These are phyloP conservation scores for Spialia ferax DNA, from an alignment of 2,888 invertebrate species.

Conservation along the genomic window DNA sequence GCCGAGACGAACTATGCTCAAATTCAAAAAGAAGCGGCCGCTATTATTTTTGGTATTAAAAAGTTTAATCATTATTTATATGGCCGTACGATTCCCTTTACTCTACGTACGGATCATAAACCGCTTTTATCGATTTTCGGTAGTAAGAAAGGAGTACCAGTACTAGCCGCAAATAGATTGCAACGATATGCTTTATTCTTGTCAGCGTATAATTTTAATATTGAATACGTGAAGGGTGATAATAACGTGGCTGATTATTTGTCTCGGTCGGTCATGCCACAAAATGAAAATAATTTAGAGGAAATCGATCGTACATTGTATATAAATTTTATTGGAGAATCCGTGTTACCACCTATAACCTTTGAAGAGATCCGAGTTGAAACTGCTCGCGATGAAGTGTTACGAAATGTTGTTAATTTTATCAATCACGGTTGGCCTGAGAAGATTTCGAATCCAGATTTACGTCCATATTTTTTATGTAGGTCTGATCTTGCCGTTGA, in stretches of 20 bases:
- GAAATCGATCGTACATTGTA: not conserved
- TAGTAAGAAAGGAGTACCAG: constrained; percentile 1
- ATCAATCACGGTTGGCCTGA: not conserved
- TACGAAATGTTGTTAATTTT: not conserved
- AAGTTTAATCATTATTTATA: constrained; percentile 4
- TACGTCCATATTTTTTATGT: not conserved
- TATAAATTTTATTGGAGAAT: not conserved
- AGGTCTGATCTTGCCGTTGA: not conserved
- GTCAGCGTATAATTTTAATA: not conserved
- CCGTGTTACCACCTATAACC: not conserved
- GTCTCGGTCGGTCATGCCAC: not conserved
- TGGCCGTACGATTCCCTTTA: constrained; percentile 4
- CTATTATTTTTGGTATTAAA: not conserved
- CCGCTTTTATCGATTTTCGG: not conserved
- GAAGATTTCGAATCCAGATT: not conserved
- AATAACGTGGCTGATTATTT: not conserved
- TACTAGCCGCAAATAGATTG: constrained; percentile 1
- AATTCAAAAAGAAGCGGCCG: constrained; percentile 1
- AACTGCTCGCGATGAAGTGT: not conserved
- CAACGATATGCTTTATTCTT: not conserved
- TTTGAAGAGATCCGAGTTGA: not conserved
- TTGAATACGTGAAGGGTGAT: not conserved
- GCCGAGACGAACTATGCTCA: not conserved
- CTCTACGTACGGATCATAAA: not conserved
- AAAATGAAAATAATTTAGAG: not conserved